Evolutionary conservation across 2,113 vertebrate species (phyloP), one percentile per base, ranked within the genome.

Genomic region (Coreoperca whiteheadi): DNA sequence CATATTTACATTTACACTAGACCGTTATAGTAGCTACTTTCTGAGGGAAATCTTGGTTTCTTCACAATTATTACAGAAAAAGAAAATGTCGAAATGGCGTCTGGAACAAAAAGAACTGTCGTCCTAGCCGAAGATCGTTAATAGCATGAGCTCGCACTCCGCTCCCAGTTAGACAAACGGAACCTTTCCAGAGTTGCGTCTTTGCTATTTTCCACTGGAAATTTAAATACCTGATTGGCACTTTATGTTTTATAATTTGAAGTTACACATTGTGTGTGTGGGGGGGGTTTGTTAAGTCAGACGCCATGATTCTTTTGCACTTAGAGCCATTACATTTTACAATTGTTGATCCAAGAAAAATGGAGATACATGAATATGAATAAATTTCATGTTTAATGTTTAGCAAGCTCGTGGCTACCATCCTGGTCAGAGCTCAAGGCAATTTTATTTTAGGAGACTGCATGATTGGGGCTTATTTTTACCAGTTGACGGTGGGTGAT

Each of bases 1-100:
- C 1, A 25, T 16, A 56, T 41, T 48, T 7, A 43, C 0, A 64
- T 5, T 12, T 4, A 18, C 10, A 25, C 8, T 50, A 6, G 2
- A 20, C 37, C 0, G 16, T 1, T 2, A 18, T 0, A 12, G 1
- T 0, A 1, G 0, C 34, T 48, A 8, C 60, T 25, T 1, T 21
- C 48, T 8, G 4, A 3, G 21, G 0, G 0, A 18, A 61, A n/a
- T 30, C 8, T 21, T 0, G 2, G 8, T 57, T 63, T 73, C 0
- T 25, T 2, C 3, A 21, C 0, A 74, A 21, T 50, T 30, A 21
- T 34, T 3, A 8, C 10, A 23, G 6, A 34, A n/a, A 53, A 74
- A 67, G 0, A 59, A 2, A 41, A 48, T 30, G 46, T 4, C 11
- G 0, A 28, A 18, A 12, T 10, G 9, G 34, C 0, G 43, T 39